Conservation (phyloP, 2,113 vertebrate species). For the Thunnus thynnus region DNA sequence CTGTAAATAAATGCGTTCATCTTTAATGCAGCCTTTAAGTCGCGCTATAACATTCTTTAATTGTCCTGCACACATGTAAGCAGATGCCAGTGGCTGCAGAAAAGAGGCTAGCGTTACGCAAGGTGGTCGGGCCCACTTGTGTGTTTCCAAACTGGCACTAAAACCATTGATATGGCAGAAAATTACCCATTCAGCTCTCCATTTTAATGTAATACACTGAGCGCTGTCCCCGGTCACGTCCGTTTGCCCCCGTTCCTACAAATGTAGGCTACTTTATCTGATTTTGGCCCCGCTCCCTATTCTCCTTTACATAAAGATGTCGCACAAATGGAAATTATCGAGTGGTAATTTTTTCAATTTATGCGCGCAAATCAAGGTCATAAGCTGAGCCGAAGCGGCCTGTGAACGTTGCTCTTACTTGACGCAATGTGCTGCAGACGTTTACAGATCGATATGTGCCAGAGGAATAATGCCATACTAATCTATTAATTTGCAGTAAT, state of each 20-base stretch:
- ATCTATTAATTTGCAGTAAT: constrained; percentile 96
- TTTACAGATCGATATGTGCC: constrained; percentile 91
- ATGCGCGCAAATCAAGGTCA: constrained; percentile 92
- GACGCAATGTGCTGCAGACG: constrained; percentile 93
- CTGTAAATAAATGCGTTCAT: constrained; percentile 24
- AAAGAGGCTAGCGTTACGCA: constrained; percentile 55
- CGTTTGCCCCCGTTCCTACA: constrained; percentile 74
- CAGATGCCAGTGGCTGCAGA: constrained; percentile 46
- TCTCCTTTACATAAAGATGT: constrained; percentile 83
- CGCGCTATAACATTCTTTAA: constrained; percentile 5
- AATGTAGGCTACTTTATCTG: constrained; percentile 74
- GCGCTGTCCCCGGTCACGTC: constrained; percentile 72
- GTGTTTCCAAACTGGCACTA: constrained; percentile 72
- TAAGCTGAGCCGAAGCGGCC: constrained; percentile 80
- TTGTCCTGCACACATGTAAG: constrained; percentile 18
- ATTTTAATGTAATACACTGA: constrained; percentile 77
- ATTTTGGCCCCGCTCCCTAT: constrained; percentile 65
- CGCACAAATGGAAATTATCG: constrained; percentile 81
- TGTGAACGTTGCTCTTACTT: constrained; percentile 90
- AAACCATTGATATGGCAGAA: constrained; percentile 67
- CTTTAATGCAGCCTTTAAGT: constrained; percentile 4
- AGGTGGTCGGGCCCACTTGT: constrained; percentile 75
- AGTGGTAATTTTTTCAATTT: constrained; percentile 86
- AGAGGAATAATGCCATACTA: constrained; percentile 90
- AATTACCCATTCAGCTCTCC: constrained; percentile 78